phyloP scores from a whole-genome alignment of 2,113 vertebrate genomes.

The Tringa solitaria region DNA sequence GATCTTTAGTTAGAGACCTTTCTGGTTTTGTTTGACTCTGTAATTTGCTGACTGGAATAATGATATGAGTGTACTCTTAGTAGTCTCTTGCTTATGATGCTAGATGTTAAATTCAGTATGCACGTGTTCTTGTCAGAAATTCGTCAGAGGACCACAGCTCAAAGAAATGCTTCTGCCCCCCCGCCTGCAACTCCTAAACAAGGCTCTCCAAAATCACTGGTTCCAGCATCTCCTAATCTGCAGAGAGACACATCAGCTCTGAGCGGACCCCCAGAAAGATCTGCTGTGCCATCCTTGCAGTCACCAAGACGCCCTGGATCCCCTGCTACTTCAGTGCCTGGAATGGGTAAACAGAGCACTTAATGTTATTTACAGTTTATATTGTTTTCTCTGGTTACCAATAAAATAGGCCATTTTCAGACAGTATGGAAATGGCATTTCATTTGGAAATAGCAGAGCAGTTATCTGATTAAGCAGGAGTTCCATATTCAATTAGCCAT shows the following conservation, averaged over 20 bases:
- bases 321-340: constrained; percentile 87
- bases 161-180: constrained; percentile 75
- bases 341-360: constrained; percentile 92
- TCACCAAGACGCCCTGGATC: constrained; percentile 85
- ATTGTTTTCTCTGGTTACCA: constrained; percentile 85
- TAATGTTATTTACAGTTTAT: constrained; percentile 87
- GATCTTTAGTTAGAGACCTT: neutral
- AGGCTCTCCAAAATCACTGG: constrained; percentile 71
- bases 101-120: constrained; percentile 29
- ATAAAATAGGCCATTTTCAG: constrained; percentile 82
- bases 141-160: constrained; percentile 86
- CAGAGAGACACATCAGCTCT: constrained; percentile 81
- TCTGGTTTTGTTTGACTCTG: neutral
- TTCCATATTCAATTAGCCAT: constrained; percentile 88
- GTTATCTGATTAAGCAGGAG: constrained; percentile 86
- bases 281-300: constrained; percentile 75
- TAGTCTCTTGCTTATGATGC: neutral
- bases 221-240: constrained; percentile 71
- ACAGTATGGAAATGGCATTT: constrained; percentile 83
- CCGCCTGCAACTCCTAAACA: constrained; percentile 61
- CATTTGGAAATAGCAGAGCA: constrained; percentile 81
- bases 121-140: constrained; percentile 81
- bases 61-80: neutral
- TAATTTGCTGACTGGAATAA: neutral
- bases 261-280: constrained; percentile 88